Base-by-base conservation (phyloP, 30 jellyfish, hydroid and myxozoan genomes). In the Pseudorhiza aurosa region DNA sequence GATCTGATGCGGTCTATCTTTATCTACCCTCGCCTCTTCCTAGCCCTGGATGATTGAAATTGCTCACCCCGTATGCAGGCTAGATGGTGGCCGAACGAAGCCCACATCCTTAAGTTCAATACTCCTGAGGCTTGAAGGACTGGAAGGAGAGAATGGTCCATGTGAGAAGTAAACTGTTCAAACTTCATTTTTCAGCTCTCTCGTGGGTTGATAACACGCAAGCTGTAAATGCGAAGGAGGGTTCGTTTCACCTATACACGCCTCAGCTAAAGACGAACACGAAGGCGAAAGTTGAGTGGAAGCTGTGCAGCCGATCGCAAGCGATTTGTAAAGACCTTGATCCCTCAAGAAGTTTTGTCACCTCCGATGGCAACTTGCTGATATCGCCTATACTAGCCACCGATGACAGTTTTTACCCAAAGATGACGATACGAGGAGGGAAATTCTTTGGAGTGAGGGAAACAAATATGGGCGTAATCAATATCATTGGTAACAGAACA, bases 281-380 rank as follows among this genome's bases (percentile, higher is more conserved):
- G 26, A 31, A 65, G 2, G 86, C 28, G 8, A 0, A 31, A 2
- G 42, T 73, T 21, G 27, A 12, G 43, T 73, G 86, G 86, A 40
- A 30, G 28, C 75, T 73, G 1, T 73, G 86, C 76, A 73, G 68
- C 75, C 35, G 36, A n/a, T 39, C 44, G 2, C 11, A 33, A 31
- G 57, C 37, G 1, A 64, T 11, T 12, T 73, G 86, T 42, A 36
- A 29, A n/a, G 31, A 2, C 40, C 72, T 49, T 8, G 65, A 53
- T 51, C 63, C 58, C 1, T 3, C 17, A 28, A 27, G 75, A 31
- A 49, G 40, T n/a, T 56, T 26, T 18, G 51, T 73, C 3, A 53
- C 86, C 1, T 33, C 62, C 4, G 51, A 19, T 18, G 72, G 86
- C 19, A 2, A 39, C 5, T 40, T 73, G 3, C 72, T 73, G 39